A percentile compares a stretch with the other conserved stretches of the same genome.
phyloP scores from a whole-genome alignment of 1,140 invertebrate species.

The Rhopalosiphum maidis region DNA sequence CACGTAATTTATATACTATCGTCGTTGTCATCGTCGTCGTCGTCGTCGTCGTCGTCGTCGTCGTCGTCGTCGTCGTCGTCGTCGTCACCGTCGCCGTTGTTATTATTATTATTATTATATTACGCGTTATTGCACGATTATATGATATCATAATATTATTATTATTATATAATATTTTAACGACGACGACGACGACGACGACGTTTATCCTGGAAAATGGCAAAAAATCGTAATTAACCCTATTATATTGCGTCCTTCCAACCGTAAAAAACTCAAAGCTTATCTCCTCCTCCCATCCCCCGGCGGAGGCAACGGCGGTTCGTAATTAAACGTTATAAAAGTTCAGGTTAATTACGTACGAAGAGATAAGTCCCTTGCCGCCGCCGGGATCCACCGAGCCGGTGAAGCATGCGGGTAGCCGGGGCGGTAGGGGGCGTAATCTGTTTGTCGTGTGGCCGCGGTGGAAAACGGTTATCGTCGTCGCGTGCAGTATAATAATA shows the following conservation, averaged over 20 bases:
- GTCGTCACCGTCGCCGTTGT: no score
- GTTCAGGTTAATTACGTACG: conserved; percentile 57
- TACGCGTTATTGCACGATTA: neutral
- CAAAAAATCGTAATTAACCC: conserved; percentile 58
- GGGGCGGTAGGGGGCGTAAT: neutral
- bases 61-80: neutral
- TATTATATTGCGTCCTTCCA: conserved; percentile 58
- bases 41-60: neutral
- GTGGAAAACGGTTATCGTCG: conserved; percentile 39
- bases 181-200: neutral
- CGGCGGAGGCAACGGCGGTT: conserved; percentile 12
- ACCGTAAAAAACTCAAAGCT: conserved; percentile 53
- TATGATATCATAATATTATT: neutral
- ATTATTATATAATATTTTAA: neutral
- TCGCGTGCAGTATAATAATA: neutral
- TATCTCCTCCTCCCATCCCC: conserved; percentile 37
- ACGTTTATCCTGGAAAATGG: conserved; percentile 16
- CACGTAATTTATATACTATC: neutral
- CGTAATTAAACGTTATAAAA: conserved; percentile 58
- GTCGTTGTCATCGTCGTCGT: neutral
- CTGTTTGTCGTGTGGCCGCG: conserved; percentile 53
- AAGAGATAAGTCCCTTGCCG: conserved; percentile 41
- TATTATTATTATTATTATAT: neutral
- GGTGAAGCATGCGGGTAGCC: neutral
- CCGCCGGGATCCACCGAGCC: neutral